Evolutionary conservation across 2,113 vertebrate species (phyloP).

Genomic region (Stigmatopora nigra): DNA sequence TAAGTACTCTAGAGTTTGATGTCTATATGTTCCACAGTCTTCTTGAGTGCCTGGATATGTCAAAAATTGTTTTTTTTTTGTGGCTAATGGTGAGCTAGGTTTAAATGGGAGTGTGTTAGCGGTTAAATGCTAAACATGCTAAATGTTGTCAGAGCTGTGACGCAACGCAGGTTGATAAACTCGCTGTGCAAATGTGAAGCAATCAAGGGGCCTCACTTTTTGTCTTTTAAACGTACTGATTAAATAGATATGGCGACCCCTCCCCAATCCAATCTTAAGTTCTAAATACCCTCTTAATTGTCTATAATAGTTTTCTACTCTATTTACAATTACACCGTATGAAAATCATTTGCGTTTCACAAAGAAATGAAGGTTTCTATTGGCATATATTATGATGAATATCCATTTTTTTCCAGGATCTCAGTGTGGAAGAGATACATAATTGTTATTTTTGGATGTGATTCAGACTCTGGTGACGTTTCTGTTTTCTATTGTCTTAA

Average conservation of each 20-base stretch:
- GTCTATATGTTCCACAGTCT: too few species aligned
- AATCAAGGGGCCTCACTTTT: constrained; percentile 36
- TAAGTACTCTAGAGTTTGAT: too few species aligned
- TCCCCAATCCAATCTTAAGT: neutral
- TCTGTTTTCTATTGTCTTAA: neutral
- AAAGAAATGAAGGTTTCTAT: too few species aligned
- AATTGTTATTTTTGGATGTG: neutral
- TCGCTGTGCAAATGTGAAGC: constrained; percentile 29
- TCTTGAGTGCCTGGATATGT: neutral
- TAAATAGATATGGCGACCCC: constrained; percentile 4
- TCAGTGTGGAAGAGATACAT: neutral
- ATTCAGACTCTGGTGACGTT: neutral
- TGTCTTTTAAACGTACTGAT: constrained; percentile 12
- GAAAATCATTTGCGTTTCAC: too few species aligned
- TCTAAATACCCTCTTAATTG: too few species aligned
- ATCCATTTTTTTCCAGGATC: neutral
- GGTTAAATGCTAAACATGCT: constrained; percentile 25
- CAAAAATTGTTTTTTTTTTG: neutral
- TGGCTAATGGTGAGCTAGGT: neutral
- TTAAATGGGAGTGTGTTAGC: constrained; percentile 7
- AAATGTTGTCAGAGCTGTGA: constrained; percentile 39
- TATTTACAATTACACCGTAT: too few species aligned
- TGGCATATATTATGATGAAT: neutral
- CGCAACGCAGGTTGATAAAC: constrained; percentile 49
- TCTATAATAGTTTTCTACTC: too few species aligned